Evolutionary conservation across 2,113 vertebrate species (phyloP).

Genomic region (Platichthys flesus): DNA sequence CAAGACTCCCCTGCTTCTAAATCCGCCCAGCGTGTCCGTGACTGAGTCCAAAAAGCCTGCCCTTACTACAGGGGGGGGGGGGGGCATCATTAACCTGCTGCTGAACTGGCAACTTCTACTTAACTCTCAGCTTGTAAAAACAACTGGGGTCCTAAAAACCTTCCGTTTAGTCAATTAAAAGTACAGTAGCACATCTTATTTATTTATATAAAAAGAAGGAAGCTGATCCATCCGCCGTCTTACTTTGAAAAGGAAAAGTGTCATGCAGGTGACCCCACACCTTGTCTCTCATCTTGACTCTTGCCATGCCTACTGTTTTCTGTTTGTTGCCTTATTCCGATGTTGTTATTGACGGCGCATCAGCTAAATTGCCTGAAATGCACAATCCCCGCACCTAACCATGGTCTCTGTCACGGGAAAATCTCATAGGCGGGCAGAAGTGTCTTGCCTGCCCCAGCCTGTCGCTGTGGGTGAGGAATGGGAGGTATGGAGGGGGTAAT

Average conservation of each 20-base stretch:
- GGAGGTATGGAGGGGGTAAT: conserved; percentile 70
- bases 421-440: conserved; percentile 19
- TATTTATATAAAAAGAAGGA: neutral
- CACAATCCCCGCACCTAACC: neutral
- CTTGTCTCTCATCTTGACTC: neutral
- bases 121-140: conserved; percentile 42
- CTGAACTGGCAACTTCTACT: conserved; percentile 50
- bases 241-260: neutral
- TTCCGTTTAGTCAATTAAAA: neutral
- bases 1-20: conserved; percentile 47
- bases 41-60: conserved; percentile 55
- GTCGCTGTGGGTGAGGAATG: conserved; percentile 62
- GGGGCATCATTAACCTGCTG: conserved; percentile 65
- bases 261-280: too few species aligned
- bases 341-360: neutral
- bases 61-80: neutral
- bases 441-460: conserved; percentile 64
- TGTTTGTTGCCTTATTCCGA: neutral
- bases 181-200: neutral
- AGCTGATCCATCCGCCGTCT: neutral
- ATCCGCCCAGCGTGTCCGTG: conserved; percentile 60
- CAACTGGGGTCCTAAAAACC: neutral
- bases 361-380: conserved; percentile 1
- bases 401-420: conserved; percentile 5
- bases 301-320: neutral